phyloP scores from a whole-genome alignment of 2,797 vertebrate genomes.

The Enteromius argenteus region DNA sequence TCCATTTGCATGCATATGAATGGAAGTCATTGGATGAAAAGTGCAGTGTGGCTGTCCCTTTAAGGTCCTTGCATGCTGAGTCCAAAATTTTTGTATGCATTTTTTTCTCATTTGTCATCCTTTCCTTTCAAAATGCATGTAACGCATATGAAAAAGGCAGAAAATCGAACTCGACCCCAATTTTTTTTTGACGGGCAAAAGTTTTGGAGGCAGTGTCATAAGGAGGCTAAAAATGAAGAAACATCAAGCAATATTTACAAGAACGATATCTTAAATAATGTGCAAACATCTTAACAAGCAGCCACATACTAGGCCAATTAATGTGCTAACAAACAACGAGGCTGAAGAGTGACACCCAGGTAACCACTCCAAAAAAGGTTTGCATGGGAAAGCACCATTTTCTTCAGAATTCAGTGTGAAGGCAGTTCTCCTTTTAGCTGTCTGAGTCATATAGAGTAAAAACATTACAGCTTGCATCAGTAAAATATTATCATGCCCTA shows the following conservation, averaged over 20 bases:
- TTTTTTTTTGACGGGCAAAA: no score
- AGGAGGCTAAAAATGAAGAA: not conserved
- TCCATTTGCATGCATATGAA: no score
- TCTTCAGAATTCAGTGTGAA: not conserved
- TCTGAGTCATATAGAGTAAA: constrained; percentile 1
- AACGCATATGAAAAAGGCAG: no score
- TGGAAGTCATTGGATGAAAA: no score
- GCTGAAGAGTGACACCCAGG: not conserved
- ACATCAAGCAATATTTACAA: not conserved
- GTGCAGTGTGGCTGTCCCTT: no score
- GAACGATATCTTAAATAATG: not conserved
- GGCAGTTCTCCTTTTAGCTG: not conserved
- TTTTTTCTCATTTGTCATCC: no score
- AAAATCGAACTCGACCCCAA: no score
- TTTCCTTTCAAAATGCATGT: no score
- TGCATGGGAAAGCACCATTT: not conserved
- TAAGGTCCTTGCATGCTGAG: no score
- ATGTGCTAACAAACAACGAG: not conserved
- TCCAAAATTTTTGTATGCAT: no score
- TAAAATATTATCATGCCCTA: constrained; percentile 1
- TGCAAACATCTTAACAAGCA: not conserved
- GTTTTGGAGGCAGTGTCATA: no score
- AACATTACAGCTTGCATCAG: not conserved
- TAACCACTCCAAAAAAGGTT: not conserved
- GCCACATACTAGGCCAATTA: not conserved